phyloP scores from a whole-genome alignment of 2,113 vertebrate genomes.

The Gymnorhina tibicen region DNA sequence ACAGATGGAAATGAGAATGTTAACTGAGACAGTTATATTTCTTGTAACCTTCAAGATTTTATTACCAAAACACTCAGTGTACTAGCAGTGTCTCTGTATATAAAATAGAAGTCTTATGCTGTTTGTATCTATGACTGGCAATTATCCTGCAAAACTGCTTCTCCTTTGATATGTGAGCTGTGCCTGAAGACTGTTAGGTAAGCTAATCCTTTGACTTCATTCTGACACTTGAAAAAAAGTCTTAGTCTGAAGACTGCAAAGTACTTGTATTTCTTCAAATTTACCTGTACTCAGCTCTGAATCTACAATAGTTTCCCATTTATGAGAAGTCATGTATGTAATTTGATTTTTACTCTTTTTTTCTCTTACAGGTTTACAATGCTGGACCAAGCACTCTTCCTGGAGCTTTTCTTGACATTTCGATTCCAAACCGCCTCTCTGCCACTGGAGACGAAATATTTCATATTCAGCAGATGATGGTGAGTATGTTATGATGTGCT shows the following conservation, averaged over 20 bases:
- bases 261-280: background rate
- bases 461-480: slow-evolving; percentile 86
- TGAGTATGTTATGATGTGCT: slow-evolving; percentile 57
- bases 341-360: background rate
- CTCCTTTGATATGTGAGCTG: background rate
- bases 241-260: background rate
- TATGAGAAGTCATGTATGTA: background rate
- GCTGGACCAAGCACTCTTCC: slow-evolving; percentile 95
- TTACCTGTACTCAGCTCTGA: background rate
- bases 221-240: background rate
- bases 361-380: slow-evolving; percentile 86
- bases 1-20: background rate
- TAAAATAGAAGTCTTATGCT: background rate
- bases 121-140: background rate
- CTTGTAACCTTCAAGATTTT: background rate
- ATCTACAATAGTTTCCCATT: background rate
- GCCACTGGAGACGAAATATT: slow-evolving; percentile 89
- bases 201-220: background rate
- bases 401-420: slow-evolving; percentile 85
- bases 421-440: slow-evolving; percentile 88
- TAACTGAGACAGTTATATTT: background rate
- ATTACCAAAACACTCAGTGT: background rate
- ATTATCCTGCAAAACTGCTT: background rate
- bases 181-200: background rate
- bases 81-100: background rate